phyloP scores from a whole-genome alignment of 2,797 vertebrate species.

The Carapus acus region DNA sequence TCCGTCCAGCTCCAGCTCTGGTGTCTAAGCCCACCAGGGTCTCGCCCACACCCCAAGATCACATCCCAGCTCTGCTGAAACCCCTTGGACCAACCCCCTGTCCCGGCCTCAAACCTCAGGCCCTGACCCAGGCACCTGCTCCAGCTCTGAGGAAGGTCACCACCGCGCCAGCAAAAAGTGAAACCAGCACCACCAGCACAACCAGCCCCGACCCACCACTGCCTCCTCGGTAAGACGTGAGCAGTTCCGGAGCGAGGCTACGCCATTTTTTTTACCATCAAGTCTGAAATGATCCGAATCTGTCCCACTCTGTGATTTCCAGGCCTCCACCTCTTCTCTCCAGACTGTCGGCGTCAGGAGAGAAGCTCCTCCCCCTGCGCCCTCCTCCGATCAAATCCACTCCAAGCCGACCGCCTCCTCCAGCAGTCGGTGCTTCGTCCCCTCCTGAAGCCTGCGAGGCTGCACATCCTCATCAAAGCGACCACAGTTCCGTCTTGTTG shows the following conservation, averaged over 20 bases:
- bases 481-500: conserved; percentile 48
- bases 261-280: not conserved
- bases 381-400: conserved; percentile 79
- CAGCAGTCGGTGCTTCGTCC: conserved; percentile 35
- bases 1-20: conserved; percentile 46
- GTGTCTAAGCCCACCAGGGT: conserved; percentile 28
- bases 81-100: conserved; percentile 18
- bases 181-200: conserved; percentile 3
- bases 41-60: conserved; percentile 7
- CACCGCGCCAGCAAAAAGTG: conserved; percentile 22
- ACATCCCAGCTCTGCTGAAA: conserved; percentile 15
- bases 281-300: not conserved
- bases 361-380: conserved; percentile 76
- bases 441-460: conserved; percentile 31
- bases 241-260: not conserved
- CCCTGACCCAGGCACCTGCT: conserved; percentile 10
- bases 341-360: conserved; percentile 72
- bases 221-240: conserved; percentile 53
- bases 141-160: conserved; percentile 45
- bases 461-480: conserved; percentile 65
- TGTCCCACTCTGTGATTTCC: not conserved
- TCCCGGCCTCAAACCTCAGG: conserved; percentile 4
- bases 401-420: conserved; percentile 84
- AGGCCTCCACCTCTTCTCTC: conserved; percentile 17
- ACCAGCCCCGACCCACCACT: conserved; percentile 43